These are phyloP conservation scores for Apogon hyalosoma DNA, from an alignment of 2,797 vertebrate species.

Conservation along the genomic window DNA sequence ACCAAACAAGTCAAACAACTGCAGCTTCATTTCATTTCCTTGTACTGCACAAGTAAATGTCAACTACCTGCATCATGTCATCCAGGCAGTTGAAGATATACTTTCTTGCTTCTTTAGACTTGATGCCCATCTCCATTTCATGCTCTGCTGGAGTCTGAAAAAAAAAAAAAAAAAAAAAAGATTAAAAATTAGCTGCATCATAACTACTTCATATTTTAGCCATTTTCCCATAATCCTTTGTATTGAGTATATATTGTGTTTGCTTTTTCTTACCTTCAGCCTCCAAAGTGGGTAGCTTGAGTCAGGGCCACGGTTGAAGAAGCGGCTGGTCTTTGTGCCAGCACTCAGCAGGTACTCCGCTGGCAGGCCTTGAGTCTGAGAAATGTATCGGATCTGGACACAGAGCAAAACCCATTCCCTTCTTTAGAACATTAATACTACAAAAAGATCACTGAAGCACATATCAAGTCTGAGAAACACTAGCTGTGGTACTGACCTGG, in stretches of 20 bases:
- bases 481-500: constrained; percentile 86
- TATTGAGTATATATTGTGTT: neutral
- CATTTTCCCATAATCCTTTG: neutral
- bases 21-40: neutral
- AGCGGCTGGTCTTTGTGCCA: constrained; percentile 95
- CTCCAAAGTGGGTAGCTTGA: constrained; percentile 95
- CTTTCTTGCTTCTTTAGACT: constrained; percentile 98
- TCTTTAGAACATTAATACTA: neutral
- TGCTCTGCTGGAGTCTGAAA: constrained; percentile 94
- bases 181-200: neutral
- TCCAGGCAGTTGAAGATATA: constrained; percentile 99
- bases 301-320: constrained; percentile 95
- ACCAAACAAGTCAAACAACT: neutral
- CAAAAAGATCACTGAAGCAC: neutral
- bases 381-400: constrained; percentile 97
- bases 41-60: neutral
- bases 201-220: neutral
- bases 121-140: constrained; percentile 97
- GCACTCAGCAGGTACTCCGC: constrained; percentile 96
- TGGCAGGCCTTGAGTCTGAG: constrained; percentile 97
- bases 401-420: neutral
- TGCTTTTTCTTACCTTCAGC: constrained; percentile 87
- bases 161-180: neutral
- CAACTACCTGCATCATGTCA: constrained; percentile 96
- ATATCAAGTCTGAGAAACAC: neutral